Evolutionary conservation across 2,888 invertebrate genomes (phyloP), one percentile per base, ranked within the genome.

Genomic region (Diaperis boleti): DNA sequence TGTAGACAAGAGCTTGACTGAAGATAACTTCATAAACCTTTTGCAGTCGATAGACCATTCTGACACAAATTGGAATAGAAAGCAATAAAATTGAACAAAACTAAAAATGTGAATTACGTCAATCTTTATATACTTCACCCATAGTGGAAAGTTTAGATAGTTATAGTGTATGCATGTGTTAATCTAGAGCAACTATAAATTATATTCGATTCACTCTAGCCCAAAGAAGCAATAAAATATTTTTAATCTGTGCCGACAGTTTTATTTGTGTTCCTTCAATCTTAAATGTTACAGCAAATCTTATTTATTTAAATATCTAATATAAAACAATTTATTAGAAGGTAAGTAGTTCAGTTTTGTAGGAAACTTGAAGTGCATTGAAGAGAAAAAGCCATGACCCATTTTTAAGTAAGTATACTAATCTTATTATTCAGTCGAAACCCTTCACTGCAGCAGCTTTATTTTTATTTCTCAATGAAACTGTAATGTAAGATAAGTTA

Each of bases 221-320:
- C 78, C 78, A 74, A 76, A 77, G 76, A 79, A 80, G 79, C 79
- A 79, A 80, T 79, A 79, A 79, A 79, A 76, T 80, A 80, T 80
- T 80, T 80, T 80, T 79, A 80, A 80, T 78, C 79, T 76, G 74
- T 71, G 59, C 55, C 44, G 41, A 37, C 17, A 52, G 56, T 71
- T 62, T 54, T 5, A 22, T 26, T 54, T 15, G 18, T 35, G 20
- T 6, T 20, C 20, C 20, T 20, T 20, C 20, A 26, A 26, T 26
- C 26, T n/a, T 26, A 20, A 26, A 26, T 26, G n/a, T n/a, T n/a
- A n/a, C n/a, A n/a, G n/a, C n/a, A n/a, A n/a, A n/a, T n/a, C n/a
- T n/a, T n/a, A n/a, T n/a, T n/a, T n/a, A n/a, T n/a, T n/a, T n/a
- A n/a, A n/a, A n/a, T 31, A 8, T n/a, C n/a, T n/a, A n/a, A n/a